Evolutionary conservation across 2,113 vertebrate species (phyloP).

Genomic region (Plectropomus leopardus): DNA sequence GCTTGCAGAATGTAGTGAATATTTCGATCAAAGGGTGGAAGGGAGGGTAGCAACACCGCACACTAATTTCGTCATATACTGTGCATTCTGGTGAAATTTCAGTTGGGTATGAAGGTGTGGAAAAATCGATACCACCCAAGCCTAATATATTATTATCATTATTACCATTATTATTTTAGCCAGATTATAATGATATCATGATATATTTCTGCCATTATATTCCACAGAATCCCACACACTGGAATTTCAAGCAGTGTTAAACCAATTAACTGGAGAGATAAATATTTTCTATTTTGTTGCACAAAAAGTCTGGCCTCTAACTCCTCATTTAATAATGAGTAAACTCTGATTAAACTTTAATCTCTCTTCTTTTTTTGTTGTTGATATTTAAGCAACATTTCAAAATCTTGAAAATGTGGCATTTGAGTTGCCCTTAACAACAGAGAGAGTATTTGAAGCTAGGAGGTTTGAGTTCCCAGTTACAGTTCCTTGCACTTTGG

Average conservation of each 20-base stretch:
- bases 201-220: too few species aligned
- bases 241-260: neutral
- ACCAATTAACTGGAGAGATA: neutral
- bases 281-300: neutral
- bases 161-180: too few species aligned
- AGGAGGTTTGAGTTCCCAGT: slow-evolving; percentile 18
- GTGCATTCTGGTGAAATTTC: too few species aligned
- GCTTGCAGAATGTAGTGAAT: too few species aligned
- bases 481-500: slow-evolving; percentile 30
- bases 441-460: slow-evolving; percentile 38
- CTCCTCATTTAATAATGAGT: neutral
- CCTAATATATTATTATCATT: too few species aligned
- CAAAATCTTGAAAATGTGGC: slow-evolving; percentile 17
- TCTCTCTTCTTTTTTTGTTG: neutral
- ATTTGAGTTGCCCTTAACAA: slow-evolving; percentile 36
- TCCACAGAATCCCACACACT: too few species aligned
- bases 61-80: too few species aligned
- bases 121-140: too few species aligned
- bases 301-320: neutral
- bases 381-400: neutral
- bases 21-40: too few species aligned
- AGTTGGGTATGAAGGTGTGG: too few species aligned
- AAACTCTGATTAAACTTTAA: neutral
- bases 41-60: too few species aligned
- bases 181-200: too few species aligned